A percentile compares a stretch with the other conserved stretches of the same genome.
Conservation (phyloP, 1,140 invertebrate species). For the Drosophila tristis region DNA sequence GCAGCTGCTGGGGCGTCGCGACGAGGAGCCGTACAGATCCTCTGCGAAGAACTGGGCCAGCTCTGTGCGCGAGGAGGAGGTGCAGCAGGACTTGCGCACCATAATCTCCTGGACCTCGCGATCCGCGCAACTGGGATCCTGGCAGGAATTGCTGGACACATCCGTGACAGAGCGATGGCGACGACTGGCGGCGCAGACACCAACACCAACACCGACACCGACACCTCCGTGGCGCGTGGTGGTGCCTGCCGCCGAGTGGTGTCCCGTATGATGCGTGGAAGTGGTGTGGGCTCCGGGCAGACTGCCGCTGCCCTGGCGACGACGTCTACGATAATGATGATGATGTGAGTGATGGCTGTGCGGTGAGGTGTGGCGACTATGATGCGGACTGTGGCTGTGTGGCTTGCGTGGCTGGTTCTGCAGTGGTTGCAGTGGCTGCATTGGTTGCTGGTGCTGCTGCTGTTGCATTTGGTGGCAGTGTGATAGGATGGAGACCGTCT, state of each 20-base stretch:
- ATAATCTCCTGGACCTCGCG: slow-evolving; percentile 78
- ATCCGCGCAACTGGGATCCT: slow-evolving; percentile 70
- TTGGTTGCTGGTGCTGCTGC: background rate
- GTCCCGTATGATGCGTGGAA: slow-evolving; percentile 21
- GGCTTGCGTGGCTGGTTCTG: slow-evolving; percentile 43
- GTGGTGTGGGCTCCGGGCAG: slow-evolving; percentile 61
- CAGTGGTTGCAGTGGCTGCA: slow-evolving; percentile 34
- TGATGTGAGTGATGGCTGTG: slow-evolving; percentile 51
- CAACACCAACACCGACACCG: background rate
- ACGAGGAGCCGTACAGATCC: slow-evolving; percentile 74
- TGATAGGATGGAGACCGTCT: slow-evolving; percentile 30
- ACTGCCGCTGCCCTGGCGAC: slow-evolving; percentile 70
- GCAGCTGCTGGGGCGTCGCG: slow-evolving; percentile 72
- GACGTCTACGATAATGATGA: slow-evolving; percentile 62
- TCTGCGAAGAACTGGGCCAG: slow-evolving; percentile 80
- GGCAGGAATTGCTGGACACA: slow-evolving; percentile 70
- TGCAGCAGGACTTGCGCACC: slow-evolving; percentile 69
- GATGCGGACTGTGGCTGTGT: slow-evolving; percentile 74
- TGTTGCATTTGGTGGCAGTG: slow-evolving; percentile 55
- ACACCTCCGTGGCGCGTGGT: slow-evolving; percentile 13
- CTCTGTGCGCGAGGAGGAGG: slow-evolving; percentile 65
- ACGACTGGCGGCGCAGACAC: slow-evolving; percentile 54
- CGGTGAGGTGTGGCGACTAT: slow-evolving; percentile 72
- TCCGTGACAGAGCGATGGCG: slow-evolving; percentile 79
- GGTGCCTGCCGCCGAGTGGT: slow-evolving; percentile 29